These are phyloP conservation scores for Pteruthius melanotis DNA, from an alignment of 2,113 vertebrate genomes.

Conservation along the genomic window DNA sequence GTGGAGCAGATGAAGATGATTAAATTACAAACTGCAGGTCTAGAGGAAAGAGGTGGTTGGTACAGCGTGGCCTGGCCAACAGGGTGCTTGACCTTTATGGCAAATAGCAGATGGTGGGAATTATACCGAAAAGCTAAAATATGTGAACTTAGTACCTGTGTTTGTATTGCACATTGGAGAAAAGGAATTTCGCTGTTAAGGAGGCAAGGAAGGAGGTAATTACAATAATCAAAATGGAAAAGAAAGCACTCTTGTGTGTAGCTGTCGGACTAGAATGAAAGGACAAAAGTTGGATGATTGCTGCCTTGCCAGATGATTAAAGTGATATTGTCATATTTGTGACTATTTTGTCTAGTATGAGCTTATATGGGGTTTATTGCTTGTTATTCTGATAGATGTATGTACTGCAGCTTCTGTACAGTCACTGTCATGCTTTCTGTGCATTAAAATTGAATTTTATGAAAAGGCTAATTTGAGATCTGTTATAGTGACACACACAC, in stretches of 20 bases:
- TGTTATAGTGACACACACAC: neutral
- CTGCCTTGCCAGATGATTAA: neutral
- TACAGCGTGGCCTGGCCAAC: neutral
- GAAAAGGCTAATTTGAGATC: neutral
- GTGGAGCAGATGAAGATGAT: neutral
- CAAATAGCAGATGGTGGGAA: neutral
- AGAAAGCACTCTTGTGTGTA: neutral
- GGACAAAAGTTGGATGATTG: conserved; percentile 27
- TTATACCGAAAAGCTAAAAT: neutral
- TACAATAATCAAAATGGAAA: conserved; percentile 7
- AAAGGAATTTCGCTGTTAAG: conserved; percentile 1
- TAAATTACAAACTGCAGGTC: neutral
- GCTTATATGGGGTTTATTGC: neutral
- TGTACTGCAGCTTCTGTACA: neutral
- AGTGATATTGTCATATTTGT: conserved; percentile 6
- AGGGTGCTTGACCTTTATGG: neutral
- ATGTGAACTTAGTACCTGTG: neutral
- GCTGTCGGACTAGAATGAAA: neutral
- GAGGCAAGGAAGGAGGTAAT: neutral
- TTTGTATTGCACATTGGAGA: neutral
- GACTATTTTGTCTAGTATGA: neutral
- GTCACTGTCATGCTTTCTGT: neutral
- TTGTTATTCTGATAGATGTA: neutral
- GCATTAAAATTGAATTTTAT: neutral
- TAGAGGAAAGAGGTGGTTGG: neutral